Conservation (phyloP, 1,140 invertebrate species). For the Neoseiulus cucumeris region DNA sequence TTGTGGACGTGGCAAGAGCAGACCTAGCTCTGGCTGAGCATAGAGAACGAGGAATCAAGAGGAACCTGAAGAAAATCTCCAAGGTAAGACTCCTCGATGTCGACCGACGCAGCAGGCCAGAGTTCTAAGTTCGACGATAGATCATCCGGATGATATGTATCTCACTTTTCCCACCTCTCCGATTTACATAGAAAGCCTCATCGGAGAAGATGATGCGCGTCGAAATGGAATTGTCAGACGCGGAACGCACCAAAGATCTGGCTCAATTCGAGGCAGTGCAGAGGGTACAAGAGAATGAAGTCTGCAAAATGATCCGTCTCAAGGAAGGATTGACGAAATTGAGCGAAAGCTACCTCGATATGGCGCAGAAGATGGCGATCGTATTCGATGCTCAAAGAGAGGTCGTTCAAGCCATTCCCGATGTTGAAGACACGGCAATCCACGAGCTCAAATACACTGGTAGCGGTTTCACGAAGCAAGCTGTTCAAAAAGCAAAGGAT, state of each 20-base stretch:
- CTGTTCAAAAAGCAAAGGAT: constrained; percentile 27
- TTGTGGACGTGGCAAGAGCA: constrained; percentile 29
- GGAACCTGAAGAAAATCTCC: constrained; percentile 31
- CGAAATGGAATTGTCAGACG: constrained; percentile 31
- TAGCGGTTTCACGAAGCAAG: constrained; percentile 25
- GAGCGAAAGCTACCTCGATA: constrained; percentile 31
- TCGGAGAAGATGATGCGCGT: constrained; percentile 28
- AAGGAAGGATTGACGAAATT: constrained; percentile 33
- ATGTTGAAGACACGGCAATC: constrained; percentile 30
- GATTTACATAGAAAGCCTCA: constrained; percentile 29
- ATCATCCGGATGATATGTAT: no score
- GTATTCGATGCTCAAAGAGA: constrained; percentile 33
- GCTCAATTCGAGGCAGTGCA: constrained; percentile 33
- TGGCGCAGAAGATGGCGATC: constrained; percentile 30
- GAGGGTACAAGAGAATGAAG: constrained; percentile 33
- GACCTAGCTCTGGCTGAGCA: constrained; percentile 28
- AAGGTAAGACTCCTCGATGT: constrained; percentile 25
- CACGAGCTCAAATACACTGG: constrained; percentile 32
- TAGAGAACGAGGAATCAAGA: constrained; percentile 29
- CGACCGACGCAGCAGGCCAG: no score
- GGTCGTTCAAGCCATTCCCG: constrained; percentile 31
- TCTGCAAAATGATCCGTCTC: constrained; percentile 34
- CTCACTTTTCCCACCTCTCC: no score
- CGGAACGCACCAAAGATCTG: constrained; percentile 30
- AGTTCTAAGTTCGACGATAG: no score